phyloP scores from a whole-genome alignment of 2,797 vertebrate species.

The Typhlichthys eigenmanni region DNA sequence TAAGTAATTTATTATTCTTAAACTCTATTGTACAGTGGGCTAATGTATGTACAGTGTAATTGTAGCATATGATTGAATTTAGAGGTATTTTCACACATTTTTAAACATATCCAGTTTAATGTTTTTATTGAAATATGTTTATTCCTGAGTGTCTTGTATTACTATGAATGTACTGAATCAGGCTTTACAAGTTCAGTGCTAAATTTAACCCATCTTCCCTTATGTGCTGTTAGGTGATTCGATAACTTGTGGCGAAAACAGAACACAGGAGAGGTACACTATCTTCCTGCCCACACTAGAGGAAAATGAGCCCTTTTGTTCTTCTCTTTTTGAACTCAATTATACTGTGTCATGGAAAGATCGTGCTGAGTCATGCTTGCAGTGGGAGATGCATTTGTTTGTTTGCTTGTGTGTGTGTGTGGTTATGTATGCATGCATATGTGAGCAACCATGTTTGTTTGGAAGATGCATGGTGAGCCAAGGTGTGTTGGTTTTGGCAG shows the following conservation, averaged over 20 bases:
- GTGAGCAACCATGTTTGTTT: conserved; percentile 53
- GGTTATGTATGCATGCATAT: conserved; percentile 22
- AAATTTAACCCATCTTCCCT: conserved; percentile 30
- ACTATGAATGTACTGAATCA: conserved; percentile 31
- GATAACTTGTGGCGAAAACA: conserved; percentile 47
- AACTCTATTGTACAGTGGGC: too few relatives aligned
- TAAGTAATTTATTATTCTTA: too few relatives aligned
- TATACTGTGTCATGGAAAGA: conserved; percentile 64
- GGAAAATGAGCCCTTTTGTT: conserved; percentile 65
- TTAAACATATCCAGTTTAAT: not conserved
- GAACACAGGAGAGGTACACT: conserved; percentile 39
- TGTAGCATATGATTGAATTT: too few relatives aligned
- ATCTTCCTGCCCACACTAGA: conserved; percentile 39
- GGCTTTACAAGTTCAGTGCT: conserved; percentile 32
- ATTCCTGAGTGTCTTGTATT: conserved; percentile 34
- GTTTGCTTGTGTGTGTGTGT: conserved; percentile 23
- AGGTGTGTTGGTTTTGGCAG: conserved; percentile 64
- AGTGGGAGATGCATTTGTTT: conserved; percentile 34
- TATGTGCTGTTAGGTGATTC: conserved; percentile 48
- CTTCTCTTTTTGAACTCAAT: conserved; percentile 76
- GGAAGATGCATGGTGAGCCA: conserved; percentile 55
- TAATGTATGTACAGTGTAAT: too few relatives aligned
- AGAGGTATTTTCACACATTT: too few relatives aligned
- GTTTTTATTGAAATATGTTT: conserved; percentile 16
- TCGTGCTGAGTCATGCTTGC: conserved; percentile 67